Conservation (phyloP, 2,888 invertebrate species). For the Eupithecia insigniata region DNA sequence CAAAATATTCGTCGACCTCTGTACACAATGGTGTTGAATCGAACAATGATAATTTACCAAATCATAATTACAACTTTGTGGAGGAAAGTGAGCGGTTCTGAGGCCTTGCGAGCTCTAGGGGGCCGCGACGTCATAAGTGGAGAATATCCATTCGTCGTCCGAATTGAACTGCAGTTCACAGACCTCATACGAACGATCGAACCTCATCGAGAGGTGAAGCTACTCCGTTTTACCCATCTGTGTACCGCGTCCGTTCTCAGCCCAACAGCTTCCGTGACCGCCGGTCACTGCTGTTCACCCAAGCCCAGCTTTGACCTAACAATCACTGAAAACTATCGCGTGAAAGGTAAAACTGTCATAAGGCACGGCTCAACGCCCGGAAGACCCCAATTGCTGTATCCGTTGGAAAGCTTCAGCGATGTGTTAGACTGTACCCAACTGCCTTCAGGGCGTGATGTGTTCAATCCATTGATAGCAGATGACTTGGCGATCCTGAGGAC, state of each 20-base stretch:
- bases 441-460: neutral
- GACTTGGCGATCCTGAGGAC: slow-evolving; percentile 2
- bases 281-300: neutral
- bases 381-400: neutral
- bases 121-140: neutral
- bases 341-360: neutral
- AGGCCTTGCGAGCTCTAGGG: neutral
- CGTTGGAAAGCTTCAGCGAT: neutral
- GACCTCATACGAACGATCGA: neutral
- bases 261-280: neutral
- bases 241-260: neutral
- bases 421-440: neutral
- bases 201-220: neutral
- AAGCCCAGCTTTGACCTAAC: neutral
- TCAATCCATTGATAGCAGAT: neutral
- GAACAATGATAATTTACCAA: neutral
- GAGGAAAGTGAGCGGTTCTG: neutral
- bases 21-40: neutral
- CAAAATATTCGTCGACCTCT: neutral
- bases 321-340: neutral
- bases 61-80: neutral
- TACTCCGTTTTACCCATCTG: neutral
- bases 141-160: neutral
- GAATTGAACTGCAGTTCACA: neutral
- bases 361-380: neutral